Percentiles rank a stretch among this genome's conserved stretches.
phyloP scores from a whole-genome alignment of 2,888 invertebrate genomes.

The Isoperla grammatica region DNA sequence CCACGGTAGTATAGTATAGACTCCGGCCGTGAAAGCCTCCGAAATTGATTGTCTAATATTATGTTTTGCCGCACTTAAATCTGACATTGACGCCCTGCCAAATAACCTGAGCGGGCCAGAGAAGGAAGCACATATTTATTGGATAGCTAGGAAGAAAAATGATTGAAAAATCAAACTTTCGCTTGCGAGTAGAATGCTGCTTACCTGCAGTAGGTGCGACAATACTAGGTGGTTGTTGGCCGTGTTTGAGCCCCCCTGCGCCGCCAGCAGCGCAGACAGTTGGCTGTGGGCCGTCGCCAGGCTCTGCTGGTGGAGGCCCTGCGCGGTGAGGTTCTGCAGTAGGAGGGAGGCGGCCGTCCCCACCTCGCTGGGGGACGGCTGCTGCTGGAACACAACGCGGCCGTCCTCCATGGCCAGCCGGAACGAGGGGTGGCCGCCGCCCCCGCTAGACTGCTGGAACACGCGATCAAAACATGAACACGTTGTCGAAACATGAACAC shows the following conservation, averaged over 20 bases:
- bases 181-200: too few relatives aligned
- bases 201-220: slow-evolving; percentile 28
- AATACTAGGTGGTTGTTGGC: slow-evolving; percentile 28
- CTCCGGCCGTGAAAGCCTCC: too few relatives aligned
- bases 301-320: slow-evolving; percentile 12
- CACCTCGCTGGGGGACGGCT: not conserved
- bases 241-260: slow-evolving; percentile 10
- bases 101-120: too few relatives aligned
- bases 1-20: too few relatives aligned
- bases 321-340: slow-evolving; percentile 18
- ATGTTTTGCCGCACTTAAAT: too few relatives aligned
- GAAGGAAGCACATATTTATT: too few relatives aligned
- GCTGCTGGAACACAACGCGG: slow-evolving; percentile 57
- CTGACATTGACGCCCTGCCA: too few relatives aligned
- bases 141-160: too few relatives aligned
- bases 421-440: slow-evolving; percentile 20
- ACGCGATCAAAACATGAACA: too few relatives aligned
- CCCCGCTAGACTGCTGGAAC: not conserved
- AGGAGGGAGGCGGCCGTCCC: slow-evolving; percentile 11
- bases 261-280: slow-evolving; percentile 25
- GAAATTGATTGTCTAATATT: too few relatives aligned
- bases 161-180: too few relatives aligned
- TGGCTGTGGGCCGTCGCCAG: slow-evolving; percentile 26
- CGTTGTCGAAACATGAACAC: too few relatives aligned
- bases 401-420: slow-evolving; percentile 64